Evolutionary conservation across 2,113 vertebrate genomes (phyloP), one percentile per base, ranked within the genome.

Genomic region (Desmodus rotundus): DNA sequence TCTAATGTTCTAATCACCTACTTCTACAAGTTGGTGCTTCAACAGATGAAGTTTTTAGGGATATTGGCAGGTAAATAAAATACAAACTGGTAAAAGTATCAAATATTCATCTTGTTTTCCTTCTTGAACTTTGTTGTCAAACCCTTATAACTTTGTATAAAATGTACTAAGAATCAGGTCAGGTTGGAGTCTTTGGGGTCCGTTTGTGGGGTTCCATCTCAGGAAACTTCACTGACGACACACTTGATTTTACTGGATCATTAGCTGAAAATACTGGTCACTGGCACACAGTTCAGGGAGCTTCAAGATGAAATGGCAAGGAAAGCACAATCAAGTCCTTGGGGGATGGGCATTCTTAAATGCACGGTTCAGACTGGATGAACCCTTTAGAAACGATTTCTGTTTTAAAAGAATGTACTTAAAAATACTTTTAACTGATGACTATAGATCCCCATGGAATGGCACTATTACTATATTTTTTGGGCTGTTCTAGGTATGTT

Each of bases 51-150:
- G 8, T 81, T 86, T 95, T 89, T 36, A 85, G n/a, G 19, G 43
- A 33, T 88, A 91, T 65, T 33, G 87, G 70, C n/a, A 78, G 33
- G 45, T 82, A 54, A 88, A 84, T 77, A 70, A 92, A 80, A 52
- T 36, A 31, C 9, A 74, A 33, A 56, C 89, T 89, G 73, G 24
- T 77, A 45, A 72, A 93, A 84, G 73, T 65, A 77, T 63, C 61
- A 91, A 81, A 89, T 82, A 65, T 54, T 68, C 22, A 68, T 78
- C 45, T 89, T 89, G 58, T 72, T 93, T 96, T 88, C 81, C 50
- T 85, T 41, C 28, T 70, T 78, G 94, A 94, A 63, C 36, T 73
- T 87, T 54, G n/a, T 73, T 58, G 61, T 68, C 68, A 97, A 81
- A 92, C 65, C 14, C 73, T 47, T 78, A 67, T 41, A 81, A 43